phyloP scores from a whole-genome alignment of 2,113 vertebrate genomes.

The Pholis gunnellus region DNA sequence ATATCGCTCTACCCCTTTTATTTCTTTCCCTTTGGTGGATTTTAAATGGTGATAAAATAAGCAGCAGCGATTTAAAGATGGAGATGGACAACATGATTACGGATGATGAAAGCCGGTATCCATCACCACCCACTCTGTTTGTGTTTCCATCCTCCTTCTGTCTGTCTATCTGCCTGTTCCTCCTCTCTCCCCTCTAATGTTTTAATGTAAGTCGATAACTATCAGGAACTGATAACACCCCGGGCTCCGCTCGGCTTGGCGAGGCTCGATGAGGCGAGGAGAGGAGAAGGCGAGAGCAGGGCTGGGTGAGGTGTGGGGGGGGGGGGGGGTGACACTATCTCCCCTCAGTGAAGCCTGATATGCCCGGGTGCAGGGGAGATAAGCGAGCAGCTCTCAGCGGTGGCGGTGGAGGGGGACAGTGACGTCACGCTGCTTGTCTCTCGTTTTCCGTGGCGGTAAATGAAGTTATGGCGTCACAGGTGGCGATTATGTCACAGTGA shows the following conservation, averaged over 20 bases:
- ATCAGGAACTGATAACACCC: slow-evolving; percentile 75
- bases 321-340: slow-evolving; percentile 66
- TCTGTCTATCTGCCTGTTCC: slow-evolving; percentile 53
- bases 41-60: slow-evolving; percentile 66
- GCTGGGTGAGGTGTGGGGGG: slow-evolving; percentile 25
- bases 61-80: slow-evolving; percentile 66
- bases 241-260: slow-evolving; percentile 48
- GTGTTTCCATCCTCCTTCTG: slow-evolving; percentile 62
- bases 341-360: slow-evolving; percentile 68
- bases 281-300: slow-evolving; percentile 36
- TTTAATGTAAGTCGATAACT: slow-evolving; percentile 79
- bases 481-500: slow-evolving; percentile 52
- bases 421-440: slow-evolving; percentile 56
- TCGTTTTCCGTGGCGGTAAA: slow-evolving; percentile 21
- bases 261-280: slow-evolving; percentile 57
- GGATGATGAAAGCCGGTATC: slow-evolving; percentile 77
- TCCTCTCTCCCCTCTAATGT: slow-evolving; percentile 64
- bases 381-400: slow-evolving; percentile 51
- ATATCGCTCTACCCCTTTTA: slow-evolving; percentile 41
- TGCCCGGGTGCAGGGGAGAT: slow-evolving; percentile 60
- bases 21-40: slow-evolving; percentile 60
- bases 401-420: slow-evolving; percentile 9
- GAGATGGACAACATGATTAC: slow-evolving; percentile 76
- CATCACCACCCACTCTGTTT: slow-evolving; percentile 76
- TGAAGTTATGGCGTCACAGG: slow-evolving; percentile 55